Conservation (phyloP, 2,113 vertebrate genomes). For the human (Homo sapiens) region DNA sequence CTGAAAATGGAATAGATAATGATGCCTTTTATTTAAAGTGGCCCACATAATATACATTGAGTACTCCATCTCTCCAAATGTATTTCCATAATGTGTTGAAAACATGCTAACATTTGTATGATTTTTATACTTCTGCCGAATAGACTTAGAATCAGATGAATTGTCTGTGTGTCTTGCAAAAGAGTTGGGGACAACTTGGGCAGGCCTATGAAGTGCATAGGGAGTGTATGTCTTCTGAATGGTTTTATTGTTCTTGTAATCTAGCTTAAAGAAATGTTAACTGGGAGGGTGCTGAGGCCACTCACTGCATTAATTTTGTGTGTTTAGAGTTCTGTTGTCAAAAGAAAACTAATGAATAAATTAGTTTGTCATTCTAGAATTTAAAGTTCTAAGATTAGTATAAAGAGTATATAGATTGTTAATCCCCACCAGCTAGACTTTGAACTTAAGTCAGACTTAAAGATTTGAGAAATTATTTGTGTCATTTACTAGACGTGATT, state of each 20-base stretch:
- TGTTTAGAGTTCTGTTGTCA: conserved; percentile 67
- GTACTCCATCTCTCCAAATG: conserved; percentile 60
- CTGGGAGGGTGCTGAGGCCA: conserved; percentile 59
- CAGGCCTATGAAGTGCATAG: conserved; percentile 50
- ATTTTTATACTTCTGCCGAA: conserved; percentile 68
- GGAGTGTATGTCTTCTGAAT: conserved; percentile 41
- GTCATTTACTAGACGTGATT: conserved; percentile 50
- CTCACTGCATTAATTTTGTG: conserved; percentile 66
- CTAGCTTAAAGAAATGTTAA: conserved; percentile 44
- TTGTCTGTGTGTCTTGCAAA: conserved; percentile 57
- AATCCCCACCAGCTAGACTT: conserved; percentile 16
- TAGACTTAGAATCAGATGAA: conserved; percentile 65
- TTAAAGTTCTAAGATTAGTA: conserved; percentile 53
- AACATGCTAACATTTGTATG: conserved; percentile 75
- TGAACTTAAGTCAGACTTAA: conserved; percentile 26
- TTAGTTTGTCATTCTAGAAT: conserved; percentile 52
- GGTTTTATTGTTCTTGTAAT: conserved; percentile 48
- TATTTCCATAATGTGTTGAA: conserved; percentile 64
- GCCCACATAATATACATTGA: conserved; percentile 59
- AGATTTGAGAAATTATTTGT: conserved; percentile 41
- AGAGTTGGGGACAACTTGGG: conserved; percentile 58
- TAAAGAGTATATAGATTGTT: conserved; percentile 60
- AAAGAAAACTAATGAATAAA: conserved; percentile 67
- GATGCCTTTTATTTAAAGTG: conserved; percentile 80
- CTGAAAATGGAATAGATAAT: conserved; percentile 77